These are phyloP conservation scores for Incurvaria masculella DNA, from an alignment of 2,888 invertebrate genomes.

Conservation along the genomic window DNA sequence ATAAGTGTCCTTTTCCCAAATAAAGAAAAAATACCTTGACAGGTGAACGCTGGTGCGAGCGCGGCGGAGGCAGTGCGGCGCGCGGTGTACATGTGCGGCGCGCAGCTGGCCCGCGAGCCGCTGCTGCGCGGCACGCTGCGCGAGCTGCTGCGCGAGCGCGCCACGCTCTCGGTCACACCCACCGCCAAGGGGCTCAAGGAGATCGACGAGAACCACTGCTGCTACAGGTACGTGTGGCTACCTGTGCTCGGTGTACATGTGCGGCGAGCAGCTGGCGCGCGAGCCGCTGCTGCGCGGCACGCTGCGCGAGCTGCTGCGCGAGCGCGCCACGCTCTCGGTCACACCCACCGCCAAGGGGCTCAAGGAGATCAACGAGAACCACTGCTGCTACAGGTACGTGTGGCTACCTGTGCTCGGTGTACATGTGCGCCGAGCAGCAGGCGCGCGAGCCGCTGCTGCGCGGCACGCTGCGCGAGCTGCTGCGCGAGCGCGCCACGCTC, in stretches of 20 bases:
- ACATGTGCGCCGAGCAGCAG: slow-evolving; percentile 93
- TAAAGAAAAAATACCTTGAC: too few relatives aligned
- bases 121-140: slow-evolving; percentile 80
- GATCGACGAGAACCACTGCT: slow-evolving; percentile 92
- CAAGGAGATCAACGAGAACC: slow-evolving; percentile 95
- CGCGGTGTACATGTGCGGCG: slow-evolving; percentile 91
- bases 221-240: slow-evolving; percentile 58
- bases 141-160: slow-evolving; percentile 85
- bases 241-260: slow-evolving; percentile 92
- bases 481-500: slow-evolving; percentile 85
- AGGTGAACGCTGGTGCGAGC: slow-evolving; percentile 34
- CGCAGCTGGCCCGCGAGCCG: slow-evolving; percentile 91
- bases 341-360: slow-evolving; percentile 86
- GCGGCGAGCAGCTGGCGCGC: slow-evolving; percentile 88
- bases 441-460: slow-evolving; percentile 89
- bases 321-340: slow-evolving; percentile 79
- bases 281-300: slow-evolving; percentile 87
- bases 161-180: slow-evolving; percentile 75
- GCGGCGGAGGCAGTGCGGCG: slow-evolving; percentile 85
- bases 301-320: slow-evolving; percentile 82
- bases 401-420: slow-evolving; percentile 82
- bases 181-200: slow-evolving; percentile 91
- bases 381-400: slow-evolving; percentile 68
- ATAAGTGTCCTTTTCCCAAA: too few relatives aligned
- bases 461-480: slow-evolving; percentile 79